Evolutionary conservation across 2,888 invertebrate species (phyloP), one percentile per base, ranked within the genome.

Genomic region (Drosophila kokeensis): DNA sequence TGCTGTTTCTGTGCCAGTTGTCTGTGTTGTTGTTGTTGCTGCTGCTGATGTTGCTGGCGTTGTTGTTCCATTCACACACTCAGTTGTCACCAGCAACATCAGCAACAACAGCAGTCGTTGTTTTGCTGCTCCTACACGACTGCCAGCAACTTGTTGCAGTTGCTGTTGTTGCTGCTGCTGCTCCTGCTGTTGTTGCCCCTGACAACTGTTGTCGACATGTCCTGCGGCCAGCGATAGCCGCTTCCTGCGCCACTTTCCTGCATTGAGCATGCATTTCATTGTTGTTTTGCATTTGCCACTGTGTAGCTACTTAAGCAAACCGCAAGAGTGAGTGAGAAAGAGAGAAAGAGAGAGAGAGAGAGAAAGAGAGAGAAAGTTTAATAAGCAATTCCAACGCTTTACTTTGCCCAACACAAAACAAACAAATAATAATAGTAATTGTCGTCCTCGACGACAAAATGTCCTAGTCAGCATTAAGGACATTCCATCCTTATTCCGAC

Each of bases 251-350:
- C 87, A 77, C 65, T 75, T 73, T 88, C 88, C 90, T 89, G 89
- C 90, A 89, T 91, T 89, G 91, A 91, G 88, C 87, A 88, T 81
- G 89, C 92, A 92, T 92, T 90, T 92, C 93, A 93, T 93, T 92
- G 92, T 92, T 90, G 89, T 89, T 91, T 88, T 83, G 89, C 92
- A 92, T 92, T 87, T 85, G 88, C 87, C 87, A 79, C 81, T 89
- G 81, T 79, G 77, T 82, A 90, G 81, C 81, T 82, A 79, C 7
- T 74, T 62, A 21, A 36, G n/a, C 24, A 45, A 27, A 50, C n/a
- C 18, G 8, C 34, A n/a, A 21, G 38, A 59, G 45, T 21, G 0
- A 58, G 18, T 40, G 24, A 32, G 32, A 49, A 6, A 21, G 18
- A 68, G 32, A 62, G 15, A 42, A 4, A 32, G 2, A 48, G 30